These are phyloP conservation scores for Chymomyza amoena DNA, from an alignment of 2,888 invertebrate species.

Conservation along the genomic window DNA sequence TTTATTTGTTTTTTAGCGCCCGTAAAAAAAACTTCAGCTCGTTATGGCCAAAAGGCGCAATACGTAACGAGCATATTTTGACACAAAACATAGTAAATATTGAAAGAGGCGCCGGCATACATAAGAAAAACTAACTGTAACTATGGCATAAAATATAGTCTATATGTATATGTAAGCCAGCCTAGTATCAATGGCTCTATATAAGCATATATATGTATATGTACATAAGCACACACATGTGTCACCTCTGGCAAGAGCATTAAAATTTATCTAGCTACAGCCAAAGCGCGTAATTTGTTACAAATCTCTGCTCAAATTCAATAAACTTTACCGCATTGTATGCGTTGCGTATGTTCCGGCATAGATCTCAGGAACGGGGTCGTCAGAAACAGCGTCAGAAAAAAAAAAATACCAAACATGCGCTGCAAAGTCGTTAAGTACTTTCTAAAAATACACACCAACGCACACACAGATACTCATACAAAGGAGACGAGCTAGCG, in stretches of 20 bases:
- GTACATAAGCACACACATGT: neutral
- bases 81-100: constrained; percentile 47
- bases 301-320: constrained; percentile 69
- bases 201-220: neutral
- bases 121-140: constrained; percentile 54
- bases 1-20: neutral
- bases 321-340: constrained; percentile 66
- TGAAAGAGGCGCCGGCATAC: constrained; percentile 45
- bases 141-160: constrained; percentile 61
- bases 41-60: neutral
- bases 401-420: constrained; percentile 3
- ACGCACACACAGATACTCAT: constrained; percentile 33
- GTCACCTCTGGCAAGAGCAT: constrained; percentile 27
- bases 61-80: neutral
- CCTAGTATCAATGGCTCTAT: constrained; percentile 25
- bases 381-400: constrained; percentile 4
- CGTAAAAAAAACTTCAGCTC: neutral
- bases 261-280: constrained; percentile 50
- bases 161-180: neutral
- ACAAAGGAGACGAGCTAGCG: neutral
- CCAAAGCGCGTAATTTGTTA: constrained; percentile 60
- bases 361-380: neutral
- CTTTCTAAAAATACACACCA: constrained; percentile 63
- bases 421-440: constrained; percentile 67
- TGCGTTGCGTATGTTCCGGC: constrained; percentile 30